Evolutionary conservation across 2,797 vertebrate genomes (phyloP), one percentile per base, ranked within the genome.

Genomic region (Nyctalus aviator): DNA sequence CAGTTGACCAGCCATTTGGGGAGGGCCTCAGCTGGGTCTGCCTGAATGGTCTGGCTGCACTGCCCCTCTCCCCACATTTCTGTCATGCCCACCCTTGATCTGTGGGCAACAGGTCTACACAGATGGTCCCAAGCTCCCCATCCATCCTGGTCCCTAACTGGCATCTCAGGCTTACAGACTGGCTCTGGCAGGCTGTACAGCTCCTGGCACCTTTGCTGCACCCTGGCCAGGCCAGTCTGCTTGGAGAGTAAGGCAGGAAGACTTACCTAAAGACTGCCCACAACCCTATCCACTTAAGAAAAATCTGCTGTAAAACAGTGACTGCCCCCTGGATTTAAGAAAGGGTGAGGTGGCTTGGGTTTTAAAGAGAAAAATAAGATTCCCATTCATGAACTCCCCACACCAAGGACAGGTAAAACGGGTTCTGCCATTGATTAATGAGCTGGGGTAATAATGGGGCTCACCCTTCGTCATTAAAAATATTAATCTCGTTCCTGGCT

Each of bases 371-470:
- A 81, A 93, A 93, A 93, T 11, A 79, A 5, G 94, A 94, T 91
- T 82, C 44, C 89, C 64, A 95, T 96, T 92, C 91, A 50, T 5
- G 37, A 93, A 95, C 94, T 96, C 72, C n/a, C 13, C 57, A 96
- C 21, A 77, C 32, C 3, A 32, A 92, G 66, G 64, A 59, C 96
- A 96, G 91, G 96, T 96, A 96, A 92, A 95, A 96, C 96, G 0
- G 85, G 96, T 96, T 96, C 86, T 50, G 14, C 91, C 93, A 91
- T 76, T 92, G 96, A 90, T 95, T 94, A 92, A 96, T 94, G 93
- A 94, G 94, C 88, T 92, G 37, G 15, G 25, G 35, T 95, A 95
- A 84, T 81, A 77, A 97, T 53, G 86, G 96, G 91, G 96, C 93
- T 90, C 94, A 94, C 73, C 81, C 57, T 77, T 91, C 1, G 0